A percentile compares a stretch with the other conserved stretches of the same genome.
Conservation (phyloP, 2,888 invertebrate species). For the Drosophila meridionalis region DNA sequence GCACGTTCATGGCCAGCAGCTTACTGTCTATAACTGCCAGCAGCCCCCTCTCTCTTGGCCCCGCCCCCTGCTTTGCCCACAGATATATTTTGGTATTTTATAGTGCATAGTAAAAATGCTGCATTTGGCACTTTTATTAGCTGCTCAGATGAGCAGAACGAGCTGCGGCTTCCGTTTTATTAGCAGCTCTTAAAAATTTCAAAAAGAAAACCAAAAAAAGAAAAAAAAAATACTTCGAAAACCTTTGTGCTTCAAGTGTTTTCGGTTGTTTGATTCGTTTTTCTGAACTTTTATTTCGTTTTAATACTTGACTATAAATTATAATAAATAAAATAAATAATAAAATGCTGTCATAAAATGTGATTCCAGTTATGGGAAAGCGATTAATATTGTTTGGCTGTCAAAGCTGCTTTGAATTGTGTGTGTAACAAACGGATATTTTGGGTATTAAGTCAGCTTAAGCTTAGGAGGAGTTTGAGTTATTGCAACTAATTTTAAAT, state of each 20-base stretch:
- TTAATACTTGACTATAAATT: neutral
- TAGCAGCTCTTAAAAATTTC: constrained; percentile 57
- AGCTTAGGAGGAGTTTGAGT: neutral
- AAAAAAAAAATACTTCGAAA: constrained; percentile 3
- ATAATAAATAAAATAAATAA: constrained; percentile 6
- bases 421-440: neutral
- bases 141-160: constrained; percentile 63
- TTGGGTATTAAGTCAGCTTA: neutral
- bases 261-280: constrained; percentile 17
- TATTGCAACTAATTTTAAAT: neutral
- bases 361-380: neutral
- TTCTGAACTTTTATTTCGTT: neutral
- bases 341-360: neutral
- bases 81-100: constrained; percentile 51
- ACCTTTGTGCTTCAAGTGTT: constrained; percentile 38
- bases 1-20: constrained; percentile 57
- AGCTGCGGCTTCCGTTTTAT: constrained; percentile 55
- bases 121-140: constrained; percentile 67
- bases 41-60: neutral
- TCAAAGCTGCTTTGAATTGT: neutral
- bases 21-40: constrained; percentile 54
- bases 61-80: neutral
- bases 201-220: constrained; percentile 8
- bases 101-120: constrained; percentile 62
- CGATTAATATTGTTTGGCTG: neutral